Evolutionary conservation across 2,797 vertebrate genomes (phyloP).

Genomic region (Paguma larvata): DNA sequence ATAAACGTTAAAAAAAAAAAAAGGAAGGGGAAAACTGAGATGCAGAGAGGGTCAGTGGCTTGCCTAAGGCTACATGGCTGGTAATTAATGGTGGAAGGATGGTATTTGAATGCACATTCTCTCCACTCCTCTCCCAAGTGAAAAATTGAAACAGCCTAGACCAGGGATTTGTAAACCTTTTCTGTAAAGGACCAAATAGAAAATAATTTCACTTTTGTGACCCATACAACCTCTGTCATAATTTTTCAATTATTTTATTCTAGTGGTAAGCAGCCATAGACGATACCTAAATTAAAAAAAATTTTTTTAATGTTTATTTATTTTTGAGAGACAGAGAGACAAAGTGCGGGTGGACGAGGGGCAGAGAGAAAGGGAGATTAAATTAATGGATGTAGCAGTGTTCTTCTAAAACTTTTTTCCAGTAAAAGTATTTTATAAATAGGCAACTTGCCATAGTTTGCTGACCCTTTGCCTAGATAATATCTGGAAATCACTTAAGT

Average conservation of each 20-base stretch:
- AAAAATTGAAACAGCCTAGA: neutral
- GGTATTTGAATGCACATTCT: neutral
- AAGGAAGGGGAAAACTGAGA: neutral
- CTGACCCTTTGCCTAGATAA: neutral
- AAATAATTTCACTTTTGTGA: conserved; percentile 40
- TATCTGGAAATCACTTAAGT: conserved; percentile 1
- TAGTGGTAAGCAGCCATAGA: neutral
- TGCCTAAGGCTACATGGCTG: neutral
- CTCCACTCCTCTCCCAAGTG: neutral
- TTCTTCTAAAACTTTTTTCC: neutral
- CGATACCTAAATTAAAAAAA: conserved; percentile 10
- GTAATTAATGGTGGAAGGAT: neutral
- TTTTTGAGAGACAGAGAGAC: too few relatives aligned
- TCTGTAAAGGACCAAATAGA: neutral
- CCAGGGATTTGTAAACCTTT: neutral
- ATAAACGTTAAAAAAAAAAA: too few relatives aligned
- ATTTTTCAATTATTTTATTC: neutral
- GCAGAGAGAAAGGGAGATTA: too few relatives aligned
- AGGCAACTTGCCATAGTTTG: neutral
- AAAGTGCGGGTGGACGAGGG: too few relatives aligned
- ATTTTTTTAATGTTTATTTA: too few relatives aligned
- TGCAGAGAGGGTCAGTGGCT: neutral
- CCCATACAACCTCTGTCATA: neutral
- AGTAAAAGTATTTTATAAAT: neutral
- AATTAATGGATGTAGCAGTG: neutral